Evolutionary conservation across 2,113 vertebrate species (phyloP).

Genomic region (Varanus salvator): DNA sequence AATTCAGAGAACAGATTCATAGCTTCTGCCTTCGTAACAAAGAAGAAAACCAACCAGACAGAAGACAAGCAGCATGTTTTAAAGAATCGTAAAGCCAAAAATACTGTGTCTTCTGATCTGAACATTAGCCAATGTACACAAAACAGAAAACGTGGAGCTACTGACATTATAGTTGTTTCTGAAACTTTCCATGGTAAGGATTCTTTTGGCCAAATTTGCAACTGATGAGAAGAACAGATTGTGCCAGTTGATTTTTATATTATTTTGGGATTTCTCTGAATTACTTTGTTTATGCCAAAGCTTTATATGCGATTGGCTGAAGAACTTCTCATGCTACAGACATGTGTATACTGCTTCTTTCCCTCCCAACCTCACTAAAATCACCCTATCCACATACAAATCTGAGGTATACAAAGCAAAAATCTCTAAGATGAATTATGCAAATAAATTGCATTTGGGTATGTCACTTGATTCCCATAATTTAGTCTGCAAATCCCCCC

Average conservation of each 20-base stretch:
- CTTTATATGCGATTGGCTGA: neutral
- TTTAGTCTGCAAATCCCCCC: neutral
- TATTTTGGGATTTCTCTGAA: slow-evolving; percentile 38
- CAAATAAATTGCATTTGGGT: neutral
- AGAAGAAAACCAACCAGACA: neutral
- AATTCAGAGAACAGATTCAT: slow-evolving; percentile 34
- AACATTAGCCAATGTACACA: slow-evolving; percentile 1
- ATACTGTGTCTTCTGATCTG: slow-evolving; percentile 8
- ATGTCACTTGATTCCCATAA: neutral
- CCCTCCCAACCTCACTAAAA: neutral
- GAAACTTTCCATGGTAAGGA: neutral
- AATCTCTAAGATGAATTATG: neutral
- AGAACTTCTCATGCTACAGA: neutral
- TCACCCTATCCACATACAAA: rapidly evolving
- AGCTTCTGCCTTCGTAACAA: neutral
- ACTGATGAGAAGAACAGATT: neutral
- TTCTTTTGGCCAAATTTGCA: neutral
- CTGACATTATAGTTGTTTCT: neutral
- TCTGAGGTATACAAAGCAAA: neutral
- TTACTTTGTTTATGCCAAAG: slow-evolving; percentile 32
- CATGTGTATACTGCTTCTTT: neutral
- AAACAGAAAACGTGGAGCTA: neutral
- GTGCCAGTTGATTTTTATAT: slow-evolving; percentile 35
- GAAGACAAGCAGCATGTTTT: slow-evolving; percentile 23
- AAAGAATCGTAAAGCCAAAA: slow-evolving; percentile 42